Evolutionary conservation across 2,113 vertebrate species (phyloP), one percentile per base, ranked within the genome.

Genomic region (Melanerpes formicivorus): DNA sequence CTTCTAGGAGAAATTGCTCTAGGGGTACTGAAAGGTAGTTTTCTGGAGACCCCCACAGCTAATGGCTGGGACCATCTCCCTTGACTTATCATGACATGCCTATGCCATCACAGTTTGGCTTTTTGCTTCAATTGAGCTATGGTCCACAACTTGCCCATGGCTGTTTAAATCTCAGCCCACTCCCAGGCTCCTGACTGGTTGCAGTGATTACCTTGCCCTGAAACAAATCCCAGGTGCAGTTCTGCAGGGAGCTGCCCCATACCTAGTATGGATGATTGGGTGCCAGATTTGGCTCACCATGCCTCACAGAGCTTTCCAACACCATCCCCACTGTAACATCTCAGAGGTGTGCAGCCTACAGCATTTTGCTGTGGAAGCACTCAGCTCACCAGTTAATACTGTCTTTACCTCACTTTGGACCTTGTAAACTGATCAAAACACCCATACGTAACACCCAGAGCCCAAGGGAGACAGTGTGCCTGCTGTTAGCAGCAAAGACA

Each of bases 361-460:
- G n/a, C 2, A 1, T 46, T 67, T 54, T 64, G 15, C 55, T 81
- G 3, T 8, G 15, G 55, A 54, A 27, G 11, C 22, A 16, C 67
- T 69, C 6, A 42, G 27, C 5, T 70, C n/a, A 29, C 19, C n/a
- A 25, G n/a, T 58, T 80, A 29, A 15, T 8, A 21, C 40, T 16
- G 30, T 27, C 37, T 60, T 73, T 18, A 8, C 27, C 37, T 64
- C 16, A 25, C 46, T 81, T 84, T 2, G 4, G 58, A n/a, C 23
- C 7, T 25, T 6, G 21, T 7, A 32, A 64, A 26, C 1, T 18
- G 6, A 72, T 3, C 3, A 87, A 65, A 67, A 30, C 0, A 1
- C n/a, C 56, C 19, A 11, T 6, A 2, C 3, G 3, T 34, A 29
- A 60, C 27, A 60, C 0, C 0, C 0, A 5, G 34, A 7, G 14